These are phyloP conservation scores for Alauda arvensis DNA, from an alignment of 2,797 vertebrate species.

Conservation along the genomic window DNA sequence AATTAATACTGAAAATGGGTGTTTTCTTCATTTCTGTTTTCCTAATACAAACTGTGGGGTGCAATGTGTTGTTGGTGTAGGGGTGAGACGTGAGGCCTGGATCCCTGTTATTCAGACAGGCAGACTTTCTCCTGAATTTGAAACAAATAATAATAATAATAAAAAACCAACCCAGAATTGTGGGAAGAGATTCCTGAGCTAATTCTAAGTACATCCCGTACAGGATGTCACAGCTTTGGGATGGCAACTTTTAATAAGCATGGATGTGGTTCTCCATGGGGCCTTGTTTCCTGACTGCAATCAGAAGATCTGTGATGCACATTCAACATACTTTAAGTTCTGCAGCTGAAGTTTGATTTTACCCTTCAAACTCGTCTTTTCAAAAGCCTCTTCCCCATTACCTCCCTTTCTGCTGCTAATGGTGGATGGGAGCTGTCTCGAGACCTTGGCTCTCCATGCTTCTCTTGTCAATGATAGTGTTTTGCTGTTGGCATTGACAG, in stretches of 20 bases:
- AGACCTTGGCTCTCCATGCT: not conserved
- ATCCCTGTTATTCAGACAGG: not conserved
- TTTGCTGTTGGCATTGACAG: not conserved
- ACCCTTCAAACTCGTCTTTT: not conserved
- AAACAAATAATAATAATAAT: not conserved
- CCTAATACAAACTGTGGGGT: not conserved
- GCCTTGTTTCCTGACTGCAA: not conserved
- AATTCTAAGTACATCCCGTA: not conserved
- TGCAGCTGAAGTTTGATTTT: not conserved
- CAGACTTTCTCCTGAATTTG: not conserved
- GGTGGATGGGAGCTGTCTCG: not conserved
- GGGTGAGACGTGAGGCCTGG: not conserved
- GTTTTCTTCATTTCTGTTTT: not conserved
- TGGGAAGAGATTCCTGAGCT: not conserved
- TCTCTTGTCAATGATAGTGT: not conserved
- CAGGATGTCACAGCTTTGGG: not conserved
- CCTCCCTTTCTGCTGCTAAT: not conserved
- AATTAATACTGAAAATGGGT: not conserved
- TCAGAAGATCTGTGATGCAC: not conserved
- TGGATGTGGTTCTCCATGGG: not conserved
- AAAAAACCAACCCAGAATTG: not conserved
- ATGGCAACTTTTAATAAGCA: not conserved
- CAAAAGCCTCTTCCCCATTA: not conserved
- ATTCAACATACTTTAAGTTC: not conserved
- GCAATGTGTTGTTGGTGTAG: not conserved